phyloP scores from a whole-genome alignment of 2,113 vertebrate species.

The Hippoglossus stenolepis region DNA sequence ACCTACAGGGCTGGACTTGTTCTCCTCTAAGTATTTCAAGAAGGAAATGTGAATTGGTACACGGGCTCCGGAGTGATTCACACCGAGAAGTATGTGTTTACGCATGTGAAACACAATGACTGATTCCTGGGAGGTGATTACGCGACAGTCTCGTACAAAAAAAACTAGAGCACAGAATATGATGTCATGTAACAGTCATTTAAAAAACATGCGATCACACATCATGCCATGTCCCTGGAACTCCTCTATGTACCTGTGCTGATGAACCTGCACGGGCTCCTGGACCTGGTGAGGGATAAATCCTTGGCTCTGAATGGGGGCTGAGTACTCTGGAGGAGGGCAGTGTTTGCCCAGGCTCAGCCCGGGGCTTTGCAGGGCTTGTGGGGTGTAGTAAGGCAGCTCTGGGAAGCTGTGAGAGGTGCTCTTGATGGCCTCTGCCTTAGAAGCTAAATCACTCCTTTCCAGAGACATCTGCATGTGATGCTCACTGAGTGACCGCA shows the following conservation, averaged over 20 bases:
- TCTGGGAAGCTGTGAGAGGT: constrained; percentile 96
- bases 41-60: constrained; percentile 51
- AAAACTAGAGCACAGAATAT: constrained; percentile 26
- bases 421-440: constrained; percentile 84
- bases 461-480: constrained; percentile 94
- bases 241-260: constrained; percentile 87
- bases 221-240: neutral
- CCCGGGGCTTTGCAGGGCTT: constrained; percentile 57
- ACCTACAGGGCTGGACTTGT: constrained; percentile 63
- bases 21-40: constrained; percentile 49
- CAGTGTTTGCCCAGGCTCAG: constrained; percentile 78
- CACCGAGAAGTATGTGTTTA: constrained; percentile 69
- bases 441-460: constrained; percentile 85
- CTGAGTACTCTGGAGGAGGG: constrained; percentile 92
- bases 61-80: constrained; percentile 62
- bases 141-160: constrained; percentile 9
- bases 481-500: constrained; percentile 93
- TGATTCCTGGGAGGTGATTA: constrained; percentile 19
- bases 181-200: constrained; percentile 50
- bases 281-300: constrained; percentile 80
- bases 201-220: constrained; percentile 11
- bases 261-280: constrained; percentile 86
- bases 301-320: constrained; percentile 82
- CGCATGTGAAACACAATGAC: constrained; percentile 66
- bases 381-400: constrained; percentile 85